phyloP scores from a whole-genome alignment of 2,797 vertebrate genomes.

The Pseudochromis fuscus region DNA sequence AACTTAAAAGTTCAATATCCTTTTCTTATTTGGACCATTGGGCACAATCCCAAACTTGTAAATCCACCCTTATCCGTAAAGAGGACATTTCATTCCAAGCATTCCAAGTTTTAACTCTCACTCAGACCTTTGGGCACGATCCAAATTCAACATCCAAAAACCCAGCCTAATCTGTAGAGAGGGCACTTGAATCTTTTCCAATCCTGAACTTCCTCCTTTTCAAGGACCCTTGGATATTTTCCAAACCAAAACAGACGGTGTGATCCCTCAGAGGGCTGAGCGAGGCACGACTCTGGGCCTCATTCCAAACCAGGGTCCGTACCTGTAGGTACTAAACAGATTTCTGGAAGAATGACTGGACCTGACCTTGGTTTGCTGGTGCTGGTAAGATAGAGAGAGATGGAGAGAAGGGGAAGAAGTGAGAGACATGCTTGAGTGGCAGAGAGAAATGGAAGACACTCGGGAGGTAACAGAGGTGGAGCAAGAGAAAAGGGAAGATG shows the following conservation, averaged over 20 bases:
- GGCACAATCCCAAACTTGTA: conserved; percentile 27
- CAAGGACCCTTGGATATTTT: conserved; percentile 69
- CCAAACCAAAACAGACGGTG: conserved; percentile 67
- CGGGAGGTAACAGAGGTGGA: neutral
- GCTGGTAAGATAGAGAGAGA: conserved; percentile 31
- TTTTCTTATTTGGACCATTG: conserved; percentile 26
- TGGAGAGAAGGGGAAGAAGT: conserved; percentile 21
- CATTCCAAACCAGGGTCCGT: conserved; percentile 62
- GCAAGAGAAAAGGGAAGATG: neutral
- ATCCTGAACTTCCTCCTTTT: conserved; percentile 57
- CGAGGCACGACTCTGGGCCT: conserved; percentile 65
- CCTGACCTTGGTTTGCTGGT: conserved; percentile 69
- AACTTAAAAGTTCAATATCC: conserved; percentile 22
- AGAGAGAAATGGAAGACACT: conserved; percentile 22
- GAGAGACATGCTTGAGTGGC: conserved; percentile 41
- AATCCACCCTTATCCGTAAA: conserved; percentile 38
- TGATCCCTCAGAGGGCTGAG: conserved; percentile 57
- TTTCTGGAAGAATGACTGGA: conserved; percentile 62
- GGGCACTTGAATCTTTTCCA: conserved; percentile 71
- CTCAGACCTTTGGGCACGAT: conserved; percentile 51
- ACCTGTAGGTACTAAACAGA: conserved; percentile 69
- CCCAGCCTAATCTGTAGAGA: conserved; percentile 61
- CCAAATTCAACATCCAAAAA: conserved; percentile 63
- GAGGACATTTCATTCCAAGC: conserved; percentile 42
- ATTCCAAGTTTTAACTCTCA: conserved; percentile 37